A percentile compares a stretch with the other conserved stretches of the same genome.
phyloP scores from a whole-genome alignment of 2,888 invertebrate species.

The Dolichopus griseipennis region DNA sequence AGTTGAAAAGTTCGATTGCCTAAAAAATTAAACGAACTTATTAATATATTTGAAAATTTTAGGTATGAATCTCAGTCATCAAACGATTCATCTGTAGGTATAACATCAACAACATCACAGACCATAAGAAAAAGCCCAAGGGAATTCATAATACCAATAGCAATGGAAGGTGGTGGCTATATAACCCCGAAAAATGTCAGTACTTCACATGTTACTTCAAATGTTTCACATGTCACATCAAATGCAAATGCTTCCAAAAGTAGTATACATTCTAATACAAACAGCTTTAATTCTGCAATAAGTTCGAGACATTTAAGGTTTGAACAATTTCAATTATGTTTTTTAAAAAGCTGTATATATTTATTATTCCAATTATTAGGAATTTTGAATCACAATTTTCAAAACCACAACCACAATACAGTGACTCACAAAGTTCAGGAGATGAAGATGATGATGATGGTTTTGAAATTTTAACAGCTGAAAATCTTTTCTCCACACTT shows the following conservation, averaged over 20 bases:
- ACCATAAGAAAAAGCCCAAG: conserved; percentile 81
- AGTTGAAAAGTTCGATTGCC: too few species aligned
- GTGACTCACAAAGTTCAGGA: conserved; percentile 70
- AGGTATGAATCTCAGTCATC: conserved; percentile 51
- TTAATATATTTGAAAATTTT: neutral
- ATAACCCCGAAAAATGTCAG: conserved; percentile 56
- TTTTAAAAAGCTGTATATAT: too few species aligned
- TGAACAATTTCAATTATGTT: conserved; percentile 1
- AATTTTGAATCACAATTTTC: conserved; percentile 19
- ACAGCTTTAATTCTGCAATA: neutral
- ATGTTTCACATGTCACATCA: conserved; percentile 49
- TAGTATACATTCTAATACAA: conserved; percentile 6
- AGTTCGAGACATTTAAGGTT: conserved; percentile 3
- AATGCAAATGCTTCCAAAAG: conserved; percentile 46
- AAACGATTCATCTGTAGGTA: conserved; percentile 56
- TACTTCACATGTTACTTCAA: conserved; percentile 53
- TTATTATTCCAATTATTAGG: neutral
- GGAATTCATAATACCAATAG: conserved; percentile 89
- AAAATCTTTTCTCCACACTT: conserved; percentile 80
- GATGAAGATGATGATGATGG: conserved; percentile 84
- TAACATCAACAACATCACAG: conserved; percentile 46
- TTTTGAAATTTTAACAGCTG: conserved; percentile 83
- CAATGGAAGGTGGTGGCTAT: conserved; percentile 81
- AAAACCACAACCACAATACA: conserved; percentile 62
- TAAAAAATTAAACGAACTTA: neutral